These are phyloP conservation scores for Onychomys torridus DNA, from an alignment of 2,797 vertebrate species.

Conservation along the genomic window DNA sequence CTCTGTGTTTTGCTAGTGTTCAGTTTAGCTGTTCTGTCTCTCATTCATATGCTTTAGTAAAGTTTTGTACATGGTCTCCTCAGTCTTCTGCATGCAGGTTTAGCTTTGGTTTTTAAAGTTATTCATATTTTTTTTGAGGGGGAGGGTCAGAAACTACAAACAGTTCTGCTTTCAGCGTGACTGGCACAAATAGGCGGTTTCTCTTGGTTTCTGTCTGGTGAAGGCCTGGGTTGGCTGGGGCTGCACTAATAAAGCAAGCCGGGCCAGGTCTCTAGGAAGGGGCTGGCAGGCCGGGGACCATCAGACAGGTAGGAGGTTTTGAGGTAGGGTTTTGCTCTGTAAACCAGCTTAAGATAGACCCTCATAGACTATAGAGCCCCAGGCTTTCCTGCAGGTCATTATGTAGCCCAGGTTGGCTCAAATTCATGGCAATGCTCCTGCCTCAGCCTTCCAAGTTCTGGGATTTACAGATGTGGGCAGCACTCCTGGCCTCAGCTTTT, in stretches of 20 bases:
- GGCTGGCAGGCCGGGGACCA: not conserved
- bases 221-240: not conserved
- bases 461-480: not conserved
- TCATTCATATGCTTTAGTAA: conserved; percentile 5
- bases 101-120: conserved; percentile 25
- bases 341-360: not conserved
- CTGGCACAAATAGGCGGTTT: not conserved
- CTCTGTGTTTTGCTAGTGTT: not conserved
- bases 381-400: not conserved
- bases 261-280: not conserved
- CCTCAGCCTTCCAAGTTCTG: not conserved
- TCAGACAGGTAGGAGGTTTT: not conserved
- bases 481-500: not conserved
- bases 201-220: not conserved
- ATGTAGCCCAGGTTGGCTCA: not conserved
- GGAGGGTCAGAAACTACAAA: not conserved
- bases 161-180: not conserved
- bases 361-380: too few species aligned
- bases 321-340: not conserved
- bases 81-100: not conserved
- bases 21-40: not conserved
- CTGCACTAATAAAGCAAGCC: not conserved
- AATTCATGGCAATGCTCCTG: not conserved
- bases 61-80: not conserved
- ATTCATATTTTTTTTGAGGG: not conserved